Evolutionary conservation across 2,888 invertebrate genomes (phyloP), one percentile per base, ranked within the genome.

Genomic region (Sarcophaga caerulescens): DNA sequence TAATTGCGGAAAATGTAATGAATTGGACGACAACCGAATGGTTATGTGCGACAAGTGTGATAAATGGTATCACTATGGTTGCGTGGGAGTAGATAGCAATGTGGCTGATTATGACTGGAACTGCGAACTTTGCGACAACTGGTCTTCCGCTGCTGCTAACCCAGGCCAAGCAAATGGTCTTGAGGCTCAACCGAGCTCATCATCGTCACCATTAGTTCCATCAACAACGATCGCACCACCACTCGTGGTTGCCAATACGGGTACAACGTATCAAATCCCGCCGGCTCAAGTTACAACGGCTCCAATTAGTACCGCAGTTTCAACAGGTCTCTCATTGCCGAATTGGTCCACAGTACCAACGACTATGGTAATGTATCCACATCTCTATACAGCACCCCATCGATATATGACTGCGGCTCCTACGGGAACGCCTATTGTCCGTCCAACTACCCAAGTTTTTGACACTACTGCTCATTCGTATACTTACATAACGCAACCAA

Each of bases 41-140:
- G 35, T 6, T 35, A 35, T 35, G 35, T 35, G 35, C 35, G 35
- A 35, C 5, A 35, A 35, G 6, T 35, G 35, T 6, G 35, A 35
- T 35, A 35, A 35, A 1, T 77, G 76, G 76, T 68, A 59, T 21
- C 76, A 77, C 14, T 77, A 68, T 17, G 14, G 6, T 5, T 77
- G 68, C 25, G 66, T 68, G 5, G 76, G 66, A 77, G 62, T 78
- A 21, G 45, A 70, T 23, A 77, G 68, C 45, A 68, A 77, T 60
- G 77, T 77, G 23, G 77, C 77, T n/a, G 21, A 77, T 23, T 70
- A 78, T 19, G 44, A 65, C n/a, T 71, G 65, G 71, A 71, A 57
- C 63, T 80, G 79, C 71, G 65, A 80, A 21, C 19, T 62, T 8
- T 80, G 79, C 65, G 35, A 35, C 35, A 63, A 57, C 44, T 35